phyloP scores from a whole-genome alignment of 2,888 invertebrate species.

The Caenorhabditis sulstoni region DNA sequence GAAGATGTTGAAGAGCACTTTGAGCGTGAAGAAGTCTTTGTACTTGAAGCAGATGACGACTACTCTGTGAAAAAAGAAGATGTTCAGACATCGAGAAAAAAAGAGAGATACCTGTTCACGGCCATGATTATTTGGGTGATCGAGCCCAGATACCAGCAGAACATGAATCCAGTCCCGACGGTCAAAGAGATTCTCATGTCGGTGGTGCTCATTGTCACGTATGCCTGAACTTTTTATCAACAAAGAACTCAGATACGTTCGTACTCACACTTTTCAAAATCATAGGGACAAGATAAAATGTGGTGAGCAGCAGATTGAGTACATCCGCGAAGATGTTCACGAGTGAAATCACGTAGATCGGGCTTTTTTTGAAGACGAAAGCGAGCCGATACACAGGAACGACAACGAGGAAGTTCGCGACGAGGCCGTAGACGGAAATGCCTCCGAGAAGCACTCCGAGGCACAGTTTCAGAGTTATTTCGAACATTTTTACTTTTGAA shows the following conservation, averaged over 20 bases:
- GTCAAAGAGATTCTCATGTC: slow-evolving; percentile 12
- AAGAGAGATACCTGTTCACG: slow-evolving; percentile 20
- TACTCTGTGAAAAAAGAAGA: not conserved
- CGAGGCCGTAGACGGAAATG: slow-evolving; percentile 20
- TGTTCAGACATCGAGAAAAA: not conserved
- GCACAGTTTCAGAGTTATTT: slow-evolving; percentile 20
- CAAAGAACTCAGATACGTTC: not conserved
- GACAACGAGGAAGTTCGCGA: slow-evolving; percentile 23
- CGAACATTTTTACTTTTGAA: slow-evolving; percentile 16
- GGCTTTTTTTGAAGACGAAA: slow-evolving; percentile 30
- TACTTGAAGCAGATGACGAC: slow-evolving; percentile 32
- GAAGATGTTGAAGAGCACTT: slow-evolving; percentile 21
- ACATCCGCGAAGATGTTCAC: slow-evolving; percentile 33
- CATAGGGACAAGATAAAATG: slow-evolving; percentile 14
- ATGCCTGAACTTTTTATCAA: slow-evolving; percentile 1
- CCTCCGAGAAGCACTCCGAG: slow-evolving; percentile 36
- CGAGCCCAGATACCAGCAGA: slow-evolving; percentile 54
- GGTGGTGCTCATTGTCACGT: not conserved
- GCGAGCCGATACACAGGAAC: slow-evolving; percentile 30
- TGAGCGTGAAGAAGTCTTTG: slow-evolving; percentile 22
- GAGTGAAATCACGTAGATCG: slow-evolving; percentile 39
- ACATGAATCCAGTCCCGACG: slow-evolving; percentile 46
- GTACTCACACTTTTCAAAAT: slow-evolving; percentile 13
- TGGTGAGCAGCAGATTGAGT: slow-evolving; percentile 15
- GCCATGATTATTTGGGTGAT: slow-evolving; percentile 57